Percentiles rank a stretch among this genome's conserved stretches.
Conservation (phyloP, 2,888 invertebrate species). For the Aphrophora alni region DNA sequence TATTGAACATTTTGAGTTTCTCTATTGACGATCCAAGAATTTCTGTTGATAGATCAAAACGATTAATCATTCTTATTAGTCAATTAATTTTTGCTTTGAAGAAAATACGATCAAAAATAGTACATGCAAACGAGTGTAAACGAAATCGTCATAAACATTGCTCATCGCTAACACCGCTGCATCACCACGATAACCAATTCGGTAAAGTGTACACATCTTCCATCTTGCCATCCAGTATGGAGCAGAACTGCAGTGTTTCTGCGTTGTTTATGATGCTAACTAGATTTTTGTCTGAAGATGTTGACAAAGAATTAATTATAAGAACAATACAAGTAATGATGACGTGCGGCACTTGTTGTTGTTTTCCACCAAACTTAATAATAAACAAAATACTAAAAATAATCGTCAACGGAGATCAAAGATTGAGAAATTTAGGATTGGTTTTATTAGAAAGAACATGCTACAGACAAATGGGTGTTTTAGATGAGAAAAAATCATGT, state of each 20-base stretch:
- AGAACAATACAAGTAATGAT: conserved; percentile 61
- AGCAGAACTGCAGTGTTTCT: conserved; percentile 64
- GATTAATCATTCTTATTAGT: conserved; percentile 64
- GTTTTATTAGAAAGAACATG: conserved; percentile 65
- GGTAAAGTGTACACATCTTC: conserved; percentile 60
- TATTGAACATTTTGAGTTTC: conserved; percentile 63
- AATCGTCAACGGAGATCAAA: conserved; percentile 55
- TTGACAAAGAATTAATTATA: conserved; percentile 47
- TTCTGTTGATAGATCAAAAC: conserved; percentile 59
- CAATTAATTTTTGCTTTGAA: conserved; percentile 65
- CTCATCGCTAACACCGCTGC: conserved; percentile 57
- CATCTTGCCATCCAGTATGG: conserved; percentile 55
- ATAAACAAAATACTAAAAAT: conserved; percentile 55
- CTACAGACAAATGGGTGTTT: conserved; percentile 66
- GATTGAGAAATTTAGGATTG: conserved; percentile 60
- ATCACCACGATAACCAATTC: conserved; percentile 67
- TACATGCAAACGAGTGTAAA: conserved; percentile 63
- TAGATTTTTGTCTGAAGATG: conserved; percentile 47
- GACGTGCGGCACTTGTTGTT: conserved; percentile 68
- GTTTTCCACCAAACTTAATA: conserved; percentile 61
- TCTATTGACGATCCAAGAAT: conserved; percentile 57
- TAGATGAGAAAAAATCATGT: conserved; percentile 46
- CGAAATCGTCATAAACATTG: conserved; percentile 63
- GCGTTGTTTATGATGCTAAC: conserved; percentile 64
- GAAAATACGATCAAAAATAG: conserved; percentile 63